These are phyloP conservation scores for Todiramphus chloris DNA, from an alignment of 2,113 vertebrate genomes.

Conservation along the genomic window DNA sequence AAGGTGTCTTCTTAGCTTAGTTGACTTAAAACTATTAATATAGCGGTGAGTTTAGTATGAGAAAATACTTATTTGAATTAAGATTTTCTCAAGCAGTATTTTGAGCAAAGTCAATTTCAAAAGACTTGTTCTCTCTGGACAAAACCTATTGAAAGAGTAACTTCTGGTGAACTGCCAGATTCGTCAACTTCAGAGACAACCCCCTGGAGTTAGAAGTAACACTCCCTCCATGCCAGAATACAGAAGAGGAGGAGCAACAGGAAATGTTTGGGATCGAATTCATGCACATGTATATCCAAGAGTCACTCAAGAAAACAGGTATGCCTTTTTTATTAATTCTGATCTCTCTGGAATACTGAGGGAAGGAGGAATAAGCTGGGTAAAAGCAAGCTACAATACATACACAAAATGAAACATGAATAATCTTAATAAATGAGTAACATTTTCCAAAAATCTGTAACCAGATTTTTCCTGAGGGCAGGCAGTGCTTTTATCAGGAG, in stretches of 20 bases:
- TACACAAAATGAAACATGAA: neutral
- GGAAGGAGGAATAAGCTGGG: neutral
- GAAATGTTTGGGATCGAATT: constrained; percentile 93
- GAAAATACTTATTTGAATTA: neutral
- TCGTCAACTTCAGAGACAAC: constrained; percentile 97
- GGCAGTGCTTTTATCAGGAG: neutral
- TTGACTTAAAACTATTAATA: neutral
- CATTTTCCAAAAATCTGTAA: neutral
- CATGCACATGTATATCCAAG: constrained; percentile 89
- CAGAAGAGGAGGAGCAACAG: constrained; percentile 82
- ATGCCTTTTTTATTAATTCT: neutral
- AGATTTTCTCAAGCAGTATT: too few relatives aligned
- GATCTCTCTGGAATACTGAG: neutral
- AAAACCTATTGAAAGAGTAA: neutral
- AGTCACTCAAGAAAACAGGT: constrained; percentile 72
- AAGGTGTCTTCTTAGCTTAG: neutral
- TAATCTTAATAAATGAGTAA: neutral
- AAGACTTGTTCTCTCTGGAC: neutral
- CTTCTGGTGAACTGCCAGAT: constrained; percentile 77
- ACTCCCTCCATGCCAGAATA: constrained; percentile 63
- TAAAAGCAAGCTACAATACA: neutral
- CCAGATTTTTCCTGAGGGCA: neutral
- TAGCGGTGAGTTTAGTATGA: neutral
- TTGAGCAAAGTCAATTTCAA: too few relatives aligned
- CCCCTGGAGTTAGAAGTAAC: constrained; percentile 84